phyloP scores from a whole-genome alignment of 2,888 invertebrate genomes.

The Aleiodes leptofemur region DNA sequence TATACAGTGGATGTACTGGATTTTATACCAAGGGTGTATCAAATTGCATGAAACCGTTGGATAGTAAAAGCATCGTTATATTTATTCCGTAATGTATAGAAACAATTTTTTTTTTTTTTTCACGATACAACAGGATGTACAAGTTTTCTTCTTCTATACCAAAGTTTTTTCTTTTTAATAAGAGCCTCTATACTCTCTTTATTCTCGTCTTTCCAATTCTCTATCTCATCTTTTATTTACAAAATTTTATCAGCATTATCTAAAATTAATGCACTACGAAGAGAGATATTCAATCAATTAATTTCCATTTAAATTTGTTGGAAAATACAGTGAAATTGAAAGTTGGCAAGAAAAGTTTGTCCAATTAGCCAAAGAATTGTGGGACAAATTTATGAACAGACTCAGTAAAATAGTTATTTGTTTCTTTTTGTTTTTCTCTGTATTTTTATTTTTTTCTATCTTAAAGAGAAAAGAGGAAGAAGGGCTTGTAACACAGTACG shows the following conservation, averaged over 20 bases:
- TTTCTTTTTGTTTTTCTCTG: neutral
- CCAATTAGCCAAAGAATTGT: neutral
- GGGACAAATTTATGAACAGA: neutral
- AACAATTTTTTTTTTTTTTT: neutral
- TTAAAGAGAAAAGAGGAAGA: neutral
- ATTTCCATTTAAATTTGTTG: neutral
- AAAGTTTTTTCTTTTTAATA: no score
- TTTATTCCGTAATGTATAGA: slow-evolving; percentile 59
- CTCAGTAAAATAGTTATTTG: neutral
- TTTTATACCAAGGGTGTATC: neutral
- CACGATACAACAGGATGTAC: slow-evolving; percentile 52
- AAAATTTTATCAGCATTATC: no score
- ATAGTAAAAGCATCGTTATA: slow-evolving; percentile 60
- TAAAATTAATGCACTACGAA: no score
- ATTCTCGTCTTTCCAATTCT: no score
- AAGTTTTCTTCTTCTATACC: slow-evolving; percentile 36
- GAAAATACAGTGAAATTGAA: neutral
- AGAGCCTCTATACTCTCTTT: no score
- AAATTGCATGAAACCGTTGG: slow-evolving; percentile 10
- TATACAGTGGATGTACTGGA: no score
- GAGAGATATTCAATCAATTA: neutral
- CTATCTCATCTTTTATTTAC: no score
- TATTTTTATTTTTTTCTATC: neutral
- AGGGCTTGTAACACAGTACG: neutral
- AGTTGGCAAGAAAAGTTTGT: slow-evolving; percentile 25